A percentile compares a stretch with the other conserved stretches of the same genome.
Evolutionary conservation across 2,888 invertebrate genomes (phyloP).

Genomic region (Heliconius ethilla): DNA sequence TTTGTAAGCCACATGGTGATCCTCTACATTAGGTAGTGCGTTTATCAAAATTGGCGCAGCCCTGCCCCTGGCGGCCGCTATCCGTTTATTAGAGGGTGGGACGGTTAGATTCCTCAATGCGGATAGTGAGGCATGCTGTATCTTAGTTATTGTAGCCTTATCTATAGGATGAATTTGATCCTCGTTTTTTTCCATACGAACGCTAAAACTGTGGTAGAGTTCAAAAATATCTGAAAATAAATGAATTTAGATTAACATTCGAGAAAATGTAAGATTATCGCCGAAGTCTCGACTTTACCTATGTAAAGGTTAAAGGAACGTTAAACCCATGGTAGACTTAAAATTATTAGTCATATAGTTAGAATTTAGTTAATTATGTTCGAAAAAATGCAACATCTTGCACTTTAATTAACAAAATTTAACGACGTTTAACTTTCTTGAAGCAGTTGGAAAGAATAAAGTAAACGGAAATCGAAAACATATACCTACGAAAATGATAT

Average conservation of each 20-base stretch:
- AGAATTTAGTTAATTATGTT: too few species aligned
- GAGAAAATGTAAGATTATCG: too few species aligned
- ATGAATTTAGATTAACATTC: not conserved
- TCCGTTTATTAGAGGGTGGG: conserved; percentile 87
- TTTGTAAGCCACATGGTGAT: conserved; percentile 84
- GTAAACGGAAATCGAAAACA: too few species aligned
- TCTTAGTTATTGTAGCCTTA: conserved; percentile 57
- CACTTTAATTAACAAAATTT: too few species aligned
- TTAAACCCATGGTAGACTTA: too few species aligned
- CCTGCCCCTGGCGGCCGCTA: conserved; percentile 85
- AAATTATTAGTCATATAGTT: too few species aligned
- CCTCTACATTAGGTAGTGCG: conserved; percentile 85
- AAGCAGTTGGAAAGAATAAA: too few species aligned
- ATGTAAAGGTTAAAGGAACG: too few species aligned
- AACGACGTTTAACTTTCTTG: too few species aligned
- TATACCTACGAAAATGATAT: too few species aligned
- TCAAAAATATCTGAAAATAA: conserved; percentile 66
- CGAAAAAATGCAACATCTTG: too few species aligned
- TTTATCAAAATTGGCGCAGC: conserved; percentile 82
- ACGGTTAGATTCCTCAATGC: conserved; percentile 90
- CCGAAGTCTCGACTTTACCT: too few species aligned
- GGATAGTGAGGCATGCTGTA: conserved; percentile 89
- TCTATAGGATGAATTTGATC: conserved; percentile 52
- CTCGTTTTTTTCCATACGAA: conserved; percentile 49
- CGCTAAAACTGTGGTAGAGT: conserved; percentile 56